Evolutionary conservation across 1,140 invertebrate genomes (phyloP).

Genomic region (Acromyrmex charruanus): DNA sequence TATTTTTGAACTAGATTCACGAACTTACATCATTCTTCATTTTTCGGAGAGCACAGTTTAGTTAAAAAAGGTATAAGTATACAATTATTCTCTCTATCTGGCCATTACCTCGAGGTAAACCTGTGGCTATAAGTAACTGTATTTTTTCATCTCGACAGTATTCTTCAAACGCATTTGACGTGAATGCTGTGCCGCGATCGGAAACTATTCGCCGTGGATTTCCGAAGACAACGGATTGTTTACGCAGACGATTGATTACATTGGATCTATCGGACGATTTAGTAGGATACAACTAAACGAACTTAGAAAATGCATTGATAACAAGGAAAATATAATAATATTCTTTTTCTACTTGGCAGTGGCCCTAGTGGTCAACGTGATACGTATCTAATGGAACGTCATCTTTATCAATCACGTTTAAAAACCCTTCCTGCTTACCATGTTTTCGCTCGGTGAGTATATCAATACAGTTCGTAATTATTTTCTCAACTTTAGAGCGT

Average conservation of each 20-base stretch:
- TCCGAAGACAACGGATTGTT: conserved; percentile 2
- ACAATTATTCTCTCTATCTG: neutral
- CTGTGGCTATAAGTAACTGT: neutral
- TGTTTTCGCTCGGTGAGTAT: conserved; percentile 35
- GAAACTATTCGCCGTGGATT: conserved; percentile 21
- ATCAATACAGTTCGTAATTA: conserved; percentile 22
- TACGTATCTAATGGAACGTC: neutral
- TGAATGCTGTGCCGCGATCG: neutral
- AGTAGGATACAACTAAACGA: neutral
- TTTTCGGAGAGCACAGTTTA: neutral
- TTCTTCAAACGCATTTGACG: neutral
- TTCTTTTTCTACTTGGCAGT: conserved; percentile 62
- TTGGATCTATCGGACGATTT: neutral
- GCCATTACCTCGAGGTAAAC: neutral
- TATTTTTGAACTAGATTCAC: too few species aligned
- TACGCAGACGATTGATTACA: neutral
- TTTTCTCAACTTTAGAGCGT: conserved; percentile 25
- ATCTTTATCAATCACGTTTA: conserved; percentile 10
- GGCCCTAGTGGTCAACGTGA: conserved; percentile 62
- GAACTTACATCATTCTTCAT: neutral
- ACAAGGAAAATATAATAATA: neutral
- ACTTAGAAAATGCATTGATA: neutral
- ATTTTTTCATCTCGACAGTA: neutral
- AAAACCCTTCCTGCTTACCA: neutral
- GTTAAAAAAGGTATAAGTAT: neutral